Conservation (phyloP, 2,888 invertebrate species). For the Hypomecis atomaria region DNA sequence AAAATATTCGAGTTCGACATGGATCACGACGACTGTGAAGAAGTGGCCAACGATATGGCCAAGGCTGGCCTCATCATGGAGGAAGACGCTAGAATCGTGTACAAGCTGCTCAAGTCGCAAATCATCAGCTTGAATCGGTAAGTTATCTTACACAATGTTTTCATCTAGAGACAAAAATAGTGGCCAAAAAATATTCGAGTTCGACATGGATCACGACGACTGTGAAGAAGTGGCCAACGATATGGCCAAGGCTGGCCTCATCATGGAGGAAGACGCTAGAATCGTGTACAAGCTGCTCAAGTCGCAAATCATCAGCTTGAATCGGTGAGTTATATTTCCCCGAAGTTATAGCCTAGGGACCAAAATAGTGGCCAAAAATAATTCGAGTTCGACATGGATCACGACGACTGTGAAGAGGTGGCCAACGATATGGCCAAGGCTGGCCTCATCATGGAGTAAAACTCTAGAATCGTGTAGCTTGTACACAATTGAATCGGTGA, state of each 20-base stretch:
- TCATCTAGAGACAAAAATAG: no score
- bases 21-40: constrained; percentile 93
- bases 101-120: neutral
- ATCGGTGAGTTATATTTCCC: neutral
- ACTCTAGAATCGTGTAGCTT: neutral
- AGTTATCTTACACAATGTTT: no score
- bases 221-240: constrained; percentile 97
- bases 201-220: constrained; percentile 95
- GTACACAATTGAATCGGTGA: neutral
- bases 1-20: no score
- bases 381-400: constrained; percentile 54
- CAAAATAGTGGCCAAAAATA: no score
- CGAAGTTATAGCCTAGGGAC: no score
- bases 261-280: constrained; percentile 97
- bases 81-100: neutral
- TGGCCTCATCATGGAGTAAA: neutral
- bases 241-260: constrained; percentile 97
- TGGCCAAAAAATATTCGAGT: constrained; percentile 89
- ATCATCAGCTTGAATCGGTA: neutral
- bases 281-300: constrained; percentile 96
- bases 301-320: constrained; percentile 90
- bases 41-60: neutral
- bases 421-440: neutral
- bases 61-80: neutral
- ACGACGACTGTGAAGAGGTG: constrained; percentile 91